Base-by-base conservation (phyloP, 1,140 invertebrate genomes). In the Drosophila ficusphila region DNA sequence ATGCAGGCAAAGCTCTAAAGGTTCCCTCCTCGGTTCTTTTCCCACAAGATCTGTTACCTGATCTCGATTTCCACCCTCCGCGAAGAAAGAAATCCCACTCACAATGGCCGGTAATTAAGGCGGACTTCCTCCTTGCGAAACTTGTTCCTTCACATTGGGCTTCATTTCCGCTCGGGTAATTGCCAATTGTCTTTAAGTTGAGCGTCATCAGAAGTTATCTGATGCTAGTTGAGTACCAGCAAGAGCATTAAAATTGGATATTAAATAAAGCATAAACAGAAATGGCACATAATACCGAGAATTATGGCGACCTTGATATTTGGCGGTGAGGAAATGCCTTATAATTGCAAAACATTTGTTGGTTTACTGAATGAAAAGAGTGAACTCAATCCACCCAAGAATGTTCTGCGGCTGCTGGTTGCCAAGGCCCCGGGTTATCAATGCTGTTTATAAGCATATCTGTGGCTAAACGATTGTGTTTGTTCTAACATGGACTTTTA, bases 131-230 rank as follows among this genome's bases (percentile, higher is more conserved):
- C 54, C 53, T 34, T 51, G 31, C 18, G 67, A 71, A 71, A 60
- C 68, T 51, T 44, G 68, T 65, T 65, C 44, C 53, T 47, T 23
- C 23, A 39, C 38, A 48, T 53, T 57, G 41, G 18, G 54, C 18
- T 64, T 18, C 42, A 69, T 81, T 82, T 85, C 81, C 81, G 76
- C 57, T 38, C 53, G 54, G 41, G 62, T 69, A 81, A 85, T 85
- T 65, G 62, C 60, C 82, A 82, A 88, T 88, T 85, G 72, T 85
- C 65, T 73, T 42, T 56, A 54, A 76, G 76, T 76, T 72, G 56
- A 86, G 62, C 61, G 76, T 52, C 70, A 54, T 34, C 18, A 34
- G 64, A 75, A 75, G 57, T 39, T 79, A 79, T 74, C 56, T 70
- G 57, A 48, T 41, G 44, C 23, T 51, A 18, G 39, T 21, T 69